Percentiles rank a stretch among this genome's conserved stretches.
phyloP scores from a whole-genome alignment of 2,797 vertebrate species.

The Anguilla marmorata region DNA sequence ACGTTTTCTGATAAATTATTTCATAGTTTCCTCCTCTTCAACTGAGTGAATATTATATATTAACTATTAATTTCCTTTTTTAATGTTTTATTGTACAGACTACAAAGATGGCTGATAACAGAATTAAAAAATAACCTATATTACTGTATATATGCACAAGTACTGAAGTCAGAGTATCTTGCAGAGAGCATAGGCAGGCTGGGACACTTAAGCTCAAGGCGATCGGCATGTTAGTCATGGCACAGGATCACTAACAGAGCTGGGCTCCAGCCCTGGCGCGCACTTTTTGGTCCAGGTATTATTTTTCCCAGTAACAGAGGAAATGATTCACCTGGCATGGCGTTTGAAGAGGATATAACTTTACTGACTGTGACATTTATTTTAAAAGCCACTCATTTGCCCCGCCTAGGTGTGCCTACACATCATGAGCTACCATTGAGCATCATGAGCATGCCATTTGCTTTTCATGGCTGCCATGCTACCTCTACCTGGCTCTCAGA shows the following conservation, averaged over 20 bases:
- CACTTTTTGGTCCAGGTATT: not conserved
- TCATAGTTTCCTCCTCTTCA: slow-evolving; percentile 69
- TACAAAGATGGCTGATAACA: slow-evolving; percentile 72
- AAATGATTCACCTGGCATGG: slow-evolving; percentile 43
- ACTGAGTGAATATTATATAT: slow-evolving; percentile 72
- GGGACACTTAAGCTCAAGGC: slow-evolving; percentile 42
- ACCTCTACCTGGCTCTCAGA: slow-evolving; percentile 45
- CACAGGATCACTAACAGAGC: not conserved
- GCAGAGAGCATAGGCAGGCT: slow-evolving; percentile 57
- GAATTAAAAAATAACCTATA: slow-evolving; percentile 81
- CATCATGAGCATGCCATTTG: not conserved
- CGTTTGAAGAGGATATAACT: slow-evolving; percentile 29
- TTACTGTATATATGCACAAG: slow-evolving; percentile 70
- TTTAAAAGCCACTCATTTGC: not conserved
- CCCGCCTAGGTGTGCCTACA: not conserved
- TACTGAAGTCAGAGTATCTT: slow-evolving; percentile 61
- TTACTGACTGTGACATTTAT: not conserved
- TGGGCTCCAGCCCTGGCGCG: not conserved
- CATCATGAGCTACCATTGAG: not conserved
- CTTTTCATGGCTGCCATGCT: slow-evolving; percentile 6
- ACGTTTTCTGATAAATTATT: slow-evolving; percentile 73
- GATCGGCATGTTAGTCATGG: slow-evolving; percentile 33
- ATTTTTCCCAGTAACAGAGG: not conserved
- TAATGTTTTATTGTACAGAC: slow-evolving; percentile 66
- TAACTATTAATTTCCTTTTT: slow-evolving; percentile 62